These are phyloP conservation scores for Apis cerana DNA, from an alignment of 1,140 invertebrate genomes.

Conservation along the genomic window DNA sequence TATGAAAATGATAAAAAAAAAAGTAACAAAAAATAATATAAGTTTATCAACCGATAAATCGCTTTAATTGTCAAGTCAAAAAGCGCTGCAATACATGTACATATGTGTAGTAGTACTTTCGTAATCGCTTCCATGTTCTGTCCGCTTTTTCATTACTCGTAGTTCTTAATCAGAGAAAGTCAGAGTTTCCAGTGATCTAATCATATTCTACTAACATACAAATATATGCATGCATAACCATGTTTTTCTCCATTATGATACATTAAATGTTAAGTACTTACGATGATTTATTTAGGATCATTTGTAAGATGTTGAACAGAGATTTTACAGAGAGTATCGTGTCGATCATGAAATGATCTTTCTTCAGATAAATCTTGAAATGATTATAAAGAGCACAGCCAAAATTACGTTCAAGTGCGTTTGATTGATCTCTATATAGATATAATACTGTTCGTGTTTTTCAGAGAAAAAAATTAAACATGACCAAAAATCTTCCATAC, in stretches of 20 bases:
- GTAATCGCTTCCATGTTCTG: slow-evolving; percentile 50
- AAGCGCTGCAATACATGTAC: slow-evolving; percentile 57
- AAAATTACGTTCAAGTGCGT: slow-evolving; percentile 17
- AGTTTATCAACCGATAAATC: slow-evolving; percentile 42
- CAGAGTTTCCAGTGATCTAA: slow-evolving; percentile 40
- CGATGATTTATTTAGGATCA: slow-evolving; percentile 43
- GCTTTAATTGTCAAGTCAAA: slow-evolving; percentile 43
- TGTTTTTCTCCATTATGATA: slow-evolving; percentile 25
- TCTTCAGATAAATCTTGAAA: background rate
- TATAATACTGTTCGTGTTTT: slow-evolving; percentile 32
- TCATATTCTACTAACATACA: slow-evolving; percentile 47
- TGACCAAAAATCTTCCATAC: slow-evolving; percentile 36
- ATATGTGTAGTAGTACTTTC: slow-evolving; percentile 56
- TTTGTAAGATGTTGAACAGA: slow-evolving; percentile 25
- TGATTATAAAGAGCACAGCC: background rate
- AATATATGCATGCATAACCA: slow-evolving; percentile 29
- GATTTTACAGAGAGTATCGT: background rate
- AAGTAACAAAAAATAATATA: slow-evolving; percentile 6
- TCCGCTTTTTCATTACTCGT: slow-evolving; percentile 57
- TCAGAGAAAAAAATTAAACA: background rate
- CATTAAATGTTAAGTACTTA: slow-evolving; percentile 41
- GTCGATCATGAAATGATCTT: background rate
- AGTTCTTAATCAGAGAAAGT: slow-evolving; percentile 16
- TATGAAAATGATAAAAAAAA: slow-evolving; percentile 28
- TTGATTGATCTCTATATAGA: slow-evolving; percentile 9